Evolutionary conservation across 1,140 invertebrate species (phyloP).

Genomic region (Tetranychus cinnabarinus): DNA sequence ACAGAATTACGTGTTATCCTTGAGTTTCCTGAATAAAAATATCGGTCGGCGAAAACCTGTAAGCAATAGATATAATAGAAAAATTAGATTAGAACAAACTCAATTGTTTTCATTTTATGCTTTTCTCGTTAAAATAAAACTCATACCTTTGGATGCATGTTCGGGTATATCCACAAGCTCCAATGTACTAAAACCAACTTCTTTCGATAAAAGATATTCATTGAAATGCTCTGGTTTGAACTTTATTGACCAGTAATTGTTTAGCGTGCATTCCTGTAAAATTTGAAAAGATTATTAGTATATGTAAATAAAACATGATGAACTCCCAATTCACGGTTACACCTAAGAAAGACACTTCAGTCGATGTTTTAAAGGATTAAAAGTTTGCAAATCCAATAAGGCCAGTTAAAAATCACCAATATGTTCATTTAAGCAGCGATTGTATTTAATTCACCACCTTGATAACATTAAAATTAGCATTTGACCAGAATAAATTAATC

Average conservation of each 20-base stretch:
- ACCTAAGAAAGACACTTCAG: no score
- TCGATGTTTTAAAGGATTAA: not conserved
- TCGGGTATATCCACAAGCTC: constrained; percentile 55
- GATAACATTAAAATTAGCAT: no score
- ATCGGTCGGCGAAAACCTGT: constrained; percentile 9
- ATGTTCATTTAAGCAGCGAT: no score
- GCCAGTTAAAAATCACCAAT: no score
- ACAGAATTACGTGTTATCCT: not conserved
- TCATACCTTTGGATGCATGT: constrained; percentile 47
- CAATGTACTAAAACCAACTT: constrained; percentile 71
- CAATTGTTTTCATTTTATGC: not conserved
- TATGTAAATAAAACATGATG: no score
- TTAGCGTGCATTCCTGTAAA: constrained; percentile 26
- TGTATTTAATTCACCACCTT: no score
- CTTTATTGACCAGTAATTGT: constrained; percentile 60
- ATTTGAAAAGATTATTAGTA: not conserved
- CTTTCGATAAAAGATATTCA: constrained; percentile 49
- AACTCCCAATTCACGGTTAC: no score
- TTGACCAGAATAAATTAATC: no score
- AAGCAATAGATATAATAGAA: not conserved
- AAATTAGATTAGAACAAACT: not conserved
- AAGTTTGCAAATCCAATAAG: no score
- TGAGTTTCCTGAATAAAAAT: constrained; percentile 6
- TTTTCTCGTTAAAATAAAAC: not conserved
- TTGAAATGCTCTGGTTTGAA: constrained; percentile 70